Evolutionary conservation across 2,797 vertebrate species (phyloP).

Genomic region (Percopsis omiscomaycus): DNA sequence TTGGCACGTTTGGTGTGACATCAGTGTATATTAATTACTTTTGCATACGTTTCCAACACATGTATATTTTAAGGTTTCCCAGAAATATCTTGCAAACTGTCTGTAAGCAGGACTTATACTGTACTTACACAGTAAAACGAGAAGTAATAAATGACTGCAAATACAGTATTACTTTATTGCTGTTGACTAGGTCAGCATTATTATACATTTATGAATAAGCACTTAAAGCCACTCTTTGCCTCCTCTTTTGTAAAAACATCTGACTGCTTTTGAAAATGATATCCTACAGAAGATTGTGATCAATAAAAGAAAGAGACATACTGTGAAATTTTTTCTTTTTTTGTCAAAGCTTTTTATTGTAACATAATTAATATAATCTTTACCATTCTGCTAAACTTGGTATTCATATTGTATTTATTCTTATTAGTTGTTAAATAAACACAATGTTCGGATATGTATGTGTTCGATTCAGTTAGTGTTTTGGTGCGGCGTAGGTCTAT

Average conservation of each 20-base stretch:
- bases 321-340: conserved; percentile 52
- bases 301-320: conserved; percentile 61
- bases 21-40: conserved; percentile 71
- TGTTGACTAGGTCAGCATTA: conserved; percentile 61
- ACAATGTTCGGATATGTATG: conserved; percentile 55
- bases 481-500: neutral
- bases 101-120: conserved; percentile 72
- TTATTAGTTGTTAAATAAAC: conserved; percentile 68
- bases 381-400: conserved; percentile 64
- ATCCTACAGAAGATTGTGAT: conserved; percentile 65
- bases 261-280: conserved; percentile 63
- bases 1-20: conserved; percentile 54
- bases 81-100: conserved; percentile 63
- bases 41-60: conserved; percentile 69
- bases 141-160: conserved; percentile 67
- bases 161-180: conserved; percentile 67
- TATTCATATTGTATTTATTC: conserved; percentile 70
- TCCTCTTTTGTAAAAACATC: conserved; percentile 66
- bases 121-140: conserved; percentile 75
- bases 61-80: conserved; percentile 74
- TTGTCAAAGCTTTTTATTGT: conserved; percentile 50
- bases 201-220: conserved; percentile 62
- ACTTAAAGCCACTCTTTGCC: conserved; percentile 47
- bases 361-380: conserved; percentile 57
- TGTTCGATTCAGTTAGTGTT: conserved; percentile 36